Base-by-base conservation (phyloP, 1,140 invertebrate species). In the Campoletis sonorensis region DNA sequence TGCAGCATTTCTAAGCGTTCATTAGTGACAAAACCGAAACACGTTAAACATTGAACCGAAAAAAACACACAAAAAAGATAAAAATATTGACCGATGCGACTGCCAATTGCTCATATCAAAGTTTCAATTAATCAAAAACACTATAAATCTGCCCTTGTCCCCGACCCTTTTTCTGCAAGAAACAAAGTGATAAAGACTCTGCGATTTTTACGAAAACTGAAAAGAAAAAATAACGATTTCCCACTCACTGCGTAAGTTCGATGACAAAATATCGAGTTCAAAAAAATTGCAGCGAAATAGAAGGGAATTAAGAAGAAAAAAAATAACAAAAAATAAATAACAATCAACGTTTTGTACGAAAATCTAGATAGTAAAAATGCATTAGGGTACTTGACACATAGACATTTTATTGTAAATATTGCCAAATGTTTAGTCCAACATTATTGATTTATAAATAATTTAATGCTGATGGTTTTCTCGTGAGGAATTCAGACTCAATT, bases 91-190 rank as follows among this genome's bases (percentile, higher is more conserved):
- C 89, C 86, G 87, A 89, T 76, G 83, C 79, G 85, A 87, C 89
- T 87, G 88, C 85, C 84, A 89, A 87, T 89, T 89, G 88, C 89
- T 90, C 89, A 90, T 90, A 90, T 90, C 89, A 90, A 89, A 87
- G 71, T 73, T 76, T 81, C 54, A 64, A 77, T 68, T 73, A 27
- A 75, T 68, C 26, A 45, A 77, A n/a, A 76, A 68, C 33, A 23
- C 40, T 33, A 73, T 45, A 51, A 61, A 23, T 45, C 33, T 73
- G 33, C 71, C 27, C 23, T 67, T 1, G n/a, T 10, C 40, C 40
- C 11, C 40, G 11, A 4, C 54, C 54, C 11, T 58, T 23, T n/a
- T 58, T 4, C 21, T 58, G 18, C 5, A n/a, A 23, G 1, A 27
- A 64, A n/a, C n/a, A 64, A 27, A 27, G 61, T 67, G 61, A 23